These are phyloP conservation scores for Xiphias gladius DNA, from an alignment of 2,113 vertebrate species.

Conservation along the genomic window DNA sequence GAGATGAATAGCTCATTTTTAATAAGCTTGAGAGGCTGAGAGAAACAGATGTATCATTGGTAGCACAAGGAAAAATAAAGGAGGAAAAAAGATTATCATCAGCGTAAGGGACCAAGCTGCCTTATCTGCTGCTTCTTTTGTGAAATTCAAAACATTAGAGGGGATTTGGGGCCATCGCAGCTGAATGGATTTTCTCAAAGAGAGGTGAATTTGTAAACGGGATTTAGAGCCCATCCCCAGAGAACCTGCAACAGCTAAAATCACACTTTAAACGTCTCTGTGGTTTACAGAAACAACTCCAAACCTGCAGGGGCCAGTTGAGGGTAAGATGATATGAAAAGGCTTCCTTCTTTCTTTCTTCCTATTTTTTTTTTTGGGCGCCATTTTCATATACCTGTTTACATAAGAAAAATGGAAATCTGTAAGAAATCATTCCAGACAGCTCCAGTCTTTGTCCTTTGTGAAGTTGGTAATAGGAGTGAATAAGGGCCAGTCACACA, in stretches of 20 bases:
- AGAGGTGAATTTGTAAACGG: conserved; percentile 48
- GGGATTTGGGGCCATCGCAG: conserved; percentile 31
- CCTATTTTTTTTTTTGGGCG: background rate
- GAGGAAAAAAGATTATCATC: conserved; percentile 11
- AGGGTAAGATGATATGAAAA: conserved; percentile 10
- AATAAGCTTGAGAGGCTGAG: background rate
- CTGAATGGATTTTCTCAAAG: conserved; percentile 49
- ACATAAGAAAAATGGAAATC: conserved; percentile 14
- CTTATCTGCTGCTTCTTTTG: conserved; percentile 44
- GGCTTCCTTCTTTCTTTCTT: background rate
- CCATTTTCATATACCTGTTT: background rate
- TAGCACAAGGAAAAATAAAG: background rate
- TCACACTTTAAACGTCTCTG: conserved; percentile 41
- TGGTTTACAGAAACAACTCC: conserved; percentile 37
- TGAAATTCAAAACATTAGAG: conserved; percentile 12
- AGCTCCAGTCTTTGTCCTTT: conserved; percentile 15
- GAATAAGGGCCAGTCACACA: conserved; percentile 30
- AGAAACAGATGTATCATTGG: background rate
- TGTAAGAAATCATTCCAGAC: conserved; percentile 19
- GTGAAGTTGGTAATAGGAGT: conserved; percentile 23
- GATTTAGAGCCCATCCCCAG: conserved; percentile 55
- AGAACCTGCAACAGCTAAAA: conserved; percentile 44
- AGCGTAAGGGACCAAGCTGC: background rate
- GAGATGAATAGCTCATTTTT: background rate
- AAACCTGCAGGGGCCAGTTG: conserved; percentile 35